These are phyloP conservation scores for Percopsis transmontana DNA, from an alignment of 2,113 vertebrate species.

Conservation along the genomic window DNA sequence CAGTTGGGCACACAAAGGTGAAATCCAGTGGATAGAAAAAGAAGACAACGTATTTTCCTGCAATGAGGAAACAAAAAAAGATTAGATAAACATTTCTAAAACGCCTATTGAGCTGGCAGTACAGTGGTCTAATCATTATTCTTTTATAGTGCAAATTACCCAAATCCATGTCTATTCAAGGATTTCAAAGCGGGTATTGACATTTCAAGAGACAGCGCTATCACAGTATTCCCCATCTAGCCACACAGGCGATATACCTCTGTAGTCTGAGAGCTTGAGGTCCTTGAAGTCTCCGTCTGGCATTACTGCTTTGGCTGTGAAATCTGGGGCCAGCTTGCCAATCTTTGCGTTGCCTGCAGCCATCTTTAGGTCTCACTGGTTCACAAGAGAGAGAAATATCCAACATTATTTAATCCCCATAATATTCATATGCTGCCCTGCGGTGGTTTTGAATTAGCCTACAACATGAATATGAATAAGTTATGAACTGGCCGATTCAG, in stretches of 20 bases:
- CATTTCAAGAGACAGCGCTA: conserved; percentile 1
- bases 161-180: conserved; percentile 5
- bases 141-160: conserved; percentile 34
- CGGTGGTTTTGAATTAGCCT: too few species aligned
- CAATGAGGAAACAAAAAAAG: conserved; percentile 8
- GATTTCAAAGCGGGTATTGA: conserved; percentile 21
- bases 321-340: conserved; percentile 91
- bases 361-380: conserved; percentile 81
- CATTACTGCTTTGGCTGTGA: conserved; percentile 94
- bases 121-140: conserved; percentile 14
- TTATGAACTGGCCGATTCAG: too few species aligned
- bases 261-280: conserved; percentile 88
- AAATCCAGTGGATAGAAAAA: conserved; percentile 98
- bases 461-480: too few species aligned
- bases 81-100: background rate
- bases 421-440: background rate
- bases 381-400: conserved; percentile 36
- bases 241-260: conserved; percentile 74
- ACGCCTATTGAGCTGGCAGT: background rate
- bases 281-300: conserved; percentile 93
- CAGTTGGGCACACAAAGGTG: conserved; percentile 97
- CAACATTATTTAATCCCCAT: background rate
- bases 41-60: conserved; percentile 94
- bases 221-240: conserved; percentile 24
- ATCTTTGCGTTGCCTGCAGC: conserved; percentile 93